Evolutionary conservation across 1,140 invertebrate genomes (phyloP).

Genomic region (Anastrepha ludens): DNA sequence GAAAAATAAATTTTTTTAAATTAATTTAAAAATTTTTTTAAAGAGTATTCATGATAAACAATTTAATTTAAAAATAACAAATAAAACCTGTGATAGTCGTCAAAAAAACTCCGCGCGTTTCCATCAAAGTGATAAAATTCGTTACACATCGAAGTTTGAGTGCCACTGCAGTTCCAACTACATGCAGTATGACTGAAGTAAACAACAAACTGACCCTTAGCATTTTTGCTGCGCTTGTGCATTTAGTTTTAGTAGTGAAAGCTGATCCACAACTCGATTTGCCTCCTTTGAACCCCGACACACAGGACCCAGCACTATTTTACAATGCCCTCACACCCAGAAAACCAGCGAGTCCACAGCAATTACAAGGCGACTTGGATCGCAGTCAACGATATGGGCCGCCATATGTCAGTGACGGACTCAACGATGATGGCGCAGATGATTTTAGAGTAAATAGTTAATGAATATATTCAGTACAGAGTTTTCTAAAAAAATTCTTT

Average conservation of each 20-base stretch:
- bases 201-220: neutral
- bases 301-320: conserved; percentile 64
- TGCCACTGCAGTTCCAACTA: neutral
- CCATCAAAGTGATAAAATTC: neutral
- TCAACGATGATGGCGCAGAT: conserved; percentile 65
- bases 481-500: neutral
- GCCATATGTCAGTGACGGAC: conserved; percentile 65
- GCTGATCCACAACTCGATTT: conserved; percentile 76
- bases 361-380: conserved; percentile 65
- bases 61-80: neutral
- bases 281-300: conserved; percentile 68
- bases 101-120: neutral
- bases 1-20: neutral
- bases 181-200: neutral
- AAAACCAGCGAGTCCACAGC: conserved; percentile 65
- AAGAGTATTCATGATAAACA: neutral
- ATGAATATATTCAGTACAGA: neutral
- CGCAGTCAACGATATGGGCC: conserved; percentile 70
- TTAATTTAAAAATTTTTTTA: too few species aligned
- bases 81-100: neutral
- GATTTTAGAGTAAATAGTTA: conserved; percentile 68
- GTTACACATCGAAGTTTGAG: neutral
- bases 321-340: conserved; percentile 68
- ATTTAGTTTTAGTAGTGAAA: neutral
- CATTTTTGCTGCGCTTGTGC: neutral